phyloP scores from a whole-genome alignment of 2,113 vertebrate species.

The Marmota flaviventris region DNA sequence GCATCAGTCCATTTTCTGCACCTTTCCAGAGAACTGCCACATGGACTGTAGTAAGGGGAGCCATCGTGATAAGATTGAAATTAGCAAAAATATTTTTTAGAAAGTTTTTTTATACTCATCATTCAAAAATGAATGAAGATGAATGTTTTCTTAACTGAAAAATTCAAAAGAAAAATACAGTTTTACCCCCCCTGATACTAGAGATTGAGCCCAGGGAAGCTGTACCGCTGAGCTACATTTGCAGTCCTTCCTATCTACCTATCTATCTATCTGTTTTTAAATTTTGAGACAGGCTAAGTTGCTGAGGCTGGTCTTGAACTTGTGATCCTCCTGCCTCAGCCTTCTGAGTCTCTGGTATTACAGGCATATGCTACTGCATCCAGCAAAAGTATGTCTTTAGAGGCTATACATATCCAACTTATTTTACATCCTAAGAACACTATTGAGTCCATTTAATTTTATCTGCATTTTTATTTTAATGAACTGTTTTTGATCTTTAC shows the following conservation, averaged over 20 bases:
- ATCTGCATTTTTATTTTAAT: slow-evolving; percentile 57
- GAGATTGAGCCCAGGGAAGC: too few relatives aligned
- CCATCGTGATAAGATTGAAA: background rate
- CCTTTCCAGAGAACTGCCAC: background rate
- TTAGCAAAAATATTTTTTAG: background rate
- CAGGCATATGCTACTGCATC: too few relatives aligned
- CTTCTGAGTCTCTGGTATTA: too few relatives aligned
- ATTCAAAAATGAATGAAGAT: background rate
- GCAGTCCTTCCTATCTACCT: too few relatives aligned
- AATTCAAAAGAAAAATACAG: background rate
- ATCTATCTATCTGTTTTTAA: too few relatives aligned
- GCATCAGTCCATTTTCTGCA: background rate
- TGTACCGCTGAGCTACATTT: too few relatives aligned
- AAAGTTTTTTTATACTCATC: background rate
- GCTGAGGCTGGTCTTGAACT: too few relatives aligned
- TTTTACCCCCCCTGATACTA: background rate
- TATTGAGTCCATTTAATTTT: slow-evolving; percentile 50
- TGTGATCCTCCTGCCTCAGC: too few relatives aligned
- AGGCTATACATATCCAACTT: background rate
- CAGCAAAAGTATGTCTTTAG: background rate
- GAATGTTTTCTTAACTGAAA: slow-evolving; percentile 20
- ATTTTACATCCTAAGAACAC: slow-evolving; percentile 34
- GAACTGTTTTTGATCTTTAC: background rate
- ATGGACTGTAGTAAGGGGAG: background rate
- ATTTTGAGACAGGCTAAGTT: too few relatives aligned